These are phyloP conservation scores for Hemicordylus capensis DNA, from an alignment of 2,113 vertebrate genomes.

Conservation along the genomic window DNA sequence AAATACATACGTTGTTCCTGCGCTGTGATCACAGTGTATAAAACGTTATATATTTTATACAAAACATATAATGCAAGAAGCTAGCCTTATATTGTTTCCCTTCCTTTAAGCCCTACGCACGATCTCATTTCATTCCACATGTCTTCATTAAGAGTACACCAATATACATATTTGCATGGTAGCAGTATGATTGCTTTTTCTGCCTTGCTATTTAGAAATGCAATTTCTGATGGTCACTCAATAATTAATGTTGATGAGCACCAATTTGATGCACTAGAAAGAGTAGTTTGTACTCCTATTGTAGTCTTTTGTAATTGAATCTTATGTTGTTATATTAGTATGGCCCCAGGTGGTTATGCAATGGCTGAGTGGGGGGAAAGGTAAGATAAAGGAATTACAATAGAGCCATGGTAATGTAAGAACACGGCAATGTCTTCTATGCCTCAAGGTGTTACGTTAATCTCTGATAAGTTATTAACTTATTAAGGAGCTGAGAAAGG, in stretches of 20 bases:
- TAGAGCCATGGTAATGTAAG: constrained; percentile 71
- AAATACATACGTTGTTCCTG: no score
- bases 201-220: constrained; percentile 48
- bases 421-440: constrained; percentile 71
- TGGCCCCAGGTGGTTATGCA: constrained; percentile 75
- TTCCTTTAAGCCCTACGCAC: no score
- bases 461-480: constrained; percentile 79
- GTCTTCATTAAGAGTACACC: neutral
- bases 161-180: neutral
- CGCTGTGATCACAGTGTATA: no score
- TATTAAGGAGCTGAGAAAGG: constrained; percentile 76
- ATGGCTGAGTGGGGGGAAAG: constrained; percentile 58
- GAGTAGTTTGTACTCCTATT: constrained; percentile 70
- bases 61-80: neutral
- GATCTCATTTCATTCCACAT: constrained; percentile 1
- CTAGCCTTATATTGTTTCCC: neutral
- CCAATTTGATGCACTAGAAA: constrained; percentile 71
- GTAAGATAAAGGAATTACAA: constrained; percentile 78
- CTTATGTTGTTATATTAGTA: constrained; percentile 72
- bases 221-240: constrained; percentile 60
- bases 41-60: neutral
- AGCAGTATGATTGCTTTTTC: constrained; percentile 18
- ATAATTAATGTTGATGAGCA: constrained; percentile 74
- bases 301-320: constrained; percentile 78
- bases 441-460: constrained; percentile 78